These are phyloP conservation scores for Psilopsiagon aymara DNA, from an alignment of 2,113 vertebrate genomes.

Conservation along the genomic window DNA sequence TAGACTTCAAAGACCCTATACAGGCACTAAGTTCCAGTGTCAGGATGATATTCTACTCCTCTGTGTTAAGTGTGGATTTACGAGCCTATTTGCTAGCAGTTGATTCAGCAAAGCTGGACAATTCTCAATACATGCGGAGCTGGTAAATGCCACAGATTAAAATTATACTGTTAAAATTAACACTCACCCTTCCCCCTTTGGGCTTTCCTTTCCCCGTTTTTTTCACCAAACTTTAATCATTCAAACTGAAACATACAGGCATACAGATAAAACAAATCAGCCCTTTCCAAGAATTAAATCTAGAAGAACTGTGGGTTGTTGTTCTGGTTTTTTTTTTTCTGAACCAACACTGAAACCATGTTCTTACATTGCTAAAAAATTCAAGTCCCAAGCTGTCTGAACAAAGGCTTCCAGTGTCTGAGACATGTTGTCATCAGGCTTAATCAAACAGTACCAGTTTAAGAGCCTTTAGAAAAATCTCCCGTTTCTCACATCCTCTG, in stretches of 20 bases:
- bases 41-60: not conserved
- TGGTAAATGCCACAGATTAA: not conserved
- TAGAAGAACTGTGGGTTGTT: not conserved
- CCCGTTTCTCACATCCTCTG: not conserved
- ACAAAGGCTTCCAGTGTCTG: not conserved
- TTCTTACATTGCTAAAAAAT: not conserved
- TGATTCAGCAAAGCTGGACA: not conserved
- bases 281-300: not conserved
- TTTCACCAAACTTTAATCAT: not conserved
- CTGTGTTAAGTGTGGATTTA: not conserved
- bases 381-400: fast-evolving
- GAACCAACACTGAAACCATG: not conserved
- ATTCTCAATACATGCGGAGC: not conserved
- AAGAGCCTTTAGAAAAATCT: not conserved
- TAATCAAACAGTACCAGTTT: not conserved
- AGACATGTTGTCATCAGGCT: not conserved
- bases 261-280: not conserved
- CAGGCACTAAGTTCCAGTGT: not conserved
- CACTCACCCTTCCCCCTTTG: not conserved
- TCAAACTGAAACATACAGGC: not conserved
- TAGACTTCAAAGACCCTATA: not conserved
- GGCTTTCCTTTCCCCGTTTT: not conserved
- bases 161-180: not conserved
- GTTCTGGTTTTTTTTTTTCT: not conserved
- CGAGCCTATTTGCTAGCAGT: not conserved